Conservation (phyloP, 2,113 vertebrate species). For the Cervus canadensis region DNA sequence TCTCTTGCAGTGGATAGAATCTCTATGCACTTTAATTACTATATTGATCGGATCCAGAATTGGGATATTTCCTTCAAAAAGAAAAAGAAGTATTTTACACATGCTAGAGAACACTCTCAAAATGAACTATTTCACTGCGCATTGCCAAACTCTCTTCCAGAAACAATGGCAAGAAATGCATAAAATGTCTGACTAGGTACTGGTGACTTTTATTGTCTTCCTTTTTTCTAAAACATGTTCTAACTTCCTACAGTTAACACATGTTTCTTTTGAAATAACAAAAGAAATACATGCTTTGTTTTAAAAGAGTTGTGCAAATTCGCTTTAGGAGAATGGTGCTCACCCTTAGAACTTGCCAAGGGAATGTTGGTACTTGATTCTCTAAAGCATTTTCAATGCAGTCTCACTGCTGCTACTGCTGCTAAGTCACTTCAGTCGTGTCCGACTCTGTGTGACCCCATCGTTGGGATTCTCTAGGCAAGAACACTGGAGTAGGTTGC, state of each 20-base stretch:
- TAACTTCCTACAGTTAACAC: background rate
- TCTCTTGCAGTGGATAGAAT: background rate
- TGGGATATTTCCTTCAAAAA: background rate
- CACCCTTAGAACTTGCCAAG: background rate
- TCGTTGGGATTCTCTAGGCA: too few species aligned
- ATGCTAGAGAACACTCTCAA: background rate
- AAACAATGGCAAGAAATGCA: background rate
- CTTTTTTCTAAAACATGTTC: background rate
- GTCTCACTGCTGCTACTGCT: background rate
- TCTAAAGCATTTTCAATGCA: background rate
- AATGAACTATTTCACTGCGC: background rate
- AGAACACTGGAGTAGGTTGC: too few species aligned
- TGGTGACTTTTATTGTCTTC: background rate
- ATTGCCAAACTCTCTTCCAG: background rate
- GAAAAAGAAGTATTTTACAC: background rate
- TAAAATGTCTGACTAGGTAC: background rate
- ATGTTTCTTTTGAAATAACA: background rate
- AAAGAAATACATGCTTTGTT: background rate
- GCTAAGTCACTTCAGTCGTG: too few species aligned
- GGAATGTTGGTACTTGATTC: background rate
- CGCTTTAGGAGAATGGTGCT: background rate
- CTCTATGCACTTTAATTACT: background rate
- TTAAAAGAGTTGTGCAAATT: background rate
- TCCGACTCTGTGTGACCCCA: too few species aligned
- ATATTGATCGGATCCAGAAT: background rate